Base-by-base conservation (phyloP, 2,888 invertebrate species). In the Plebejus anna region DNA sequence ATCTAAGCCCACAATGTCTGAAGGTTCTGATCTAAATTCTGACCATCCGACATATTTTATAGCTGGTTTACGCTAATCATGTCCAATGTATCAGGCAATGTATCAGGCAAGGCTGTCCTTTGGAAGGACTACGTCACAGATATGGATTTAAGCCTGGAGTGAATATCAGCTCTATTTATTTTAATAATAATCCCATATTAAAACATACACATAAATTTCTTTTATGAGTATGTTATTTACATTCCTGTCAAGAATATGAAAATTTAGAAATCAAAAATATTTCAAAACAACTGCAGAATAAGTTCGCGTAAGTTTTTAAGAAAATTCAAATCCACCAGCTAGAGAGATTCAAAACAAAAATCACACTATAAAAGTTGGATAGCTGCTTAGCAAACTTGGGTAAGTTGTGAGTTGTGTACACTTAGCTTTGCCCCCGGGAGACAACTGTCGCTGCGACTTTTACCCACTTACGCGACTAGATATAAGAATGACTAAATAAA, bases 301-400 rank as follows among this genome's bases (percentile, higher is more conserved):
- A 66, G 32, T 66, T 66, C 4, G 16, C 32, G 32, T 36, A 66
- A 36, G 66, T 66, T 66, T 66, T 66, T 32, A 66, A 66, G 66
- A 66, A 66, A 66, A 36, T 36, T 66, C 66, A 66, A 66, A 66
- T 66, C 32, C 66, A 36, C 11, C 5, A 66, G 66, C 66, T 36
- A 66, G 66, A 66, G 66, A 66, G 66, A 66, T 66, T 66, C 66
- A 42, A 71, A 72, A 72, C 72, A 72, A 42, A 47, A 72, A 47
- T 72, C 42, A 55, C 28, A 73, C 47, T 73, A 55, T 51, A 73
- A 55, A 51, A 66, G 66, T 66, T 66, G 66, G 73, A 28, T 55
- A 55, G 73, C 16, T 51, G 32, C 73, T 73, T 73, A 55, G 73
- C 55, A 51, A 51, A 73, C 73, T 73, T 51, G n/a, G 11, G 32